Evolutionary conservation across 1,140 invertebrate genomes (phyloP).

Genomic region (Heliothis virescens): DNA sequence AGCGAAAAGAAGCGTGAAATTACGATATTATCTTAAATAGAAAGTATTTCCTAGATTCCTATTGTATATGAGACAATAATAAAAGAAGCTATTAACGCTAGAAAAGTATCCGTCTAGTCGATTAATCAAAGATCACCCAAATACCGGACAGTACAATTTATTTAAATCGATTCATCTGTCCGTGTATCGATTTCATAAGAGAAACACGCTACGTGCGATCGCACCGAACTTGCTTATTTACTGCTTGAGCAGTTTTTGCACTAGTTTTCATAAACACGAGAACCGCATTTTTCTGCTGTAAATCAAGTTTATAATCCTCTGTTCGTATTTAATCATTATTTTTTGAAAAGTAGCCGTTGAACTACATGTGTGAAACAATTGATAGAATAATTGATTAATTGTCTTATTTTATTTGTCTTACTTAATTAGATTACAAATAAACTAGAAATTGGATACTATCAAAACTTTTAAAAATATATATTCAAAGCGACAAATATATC

Average conservation of each 20-base stretch:
- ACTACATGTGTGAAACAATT: too few species aligned
- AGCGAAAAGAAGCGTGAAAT: too few species aligned
- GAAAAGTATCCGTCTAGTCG: not conserved
- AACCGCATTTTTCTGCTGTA: not conserved
- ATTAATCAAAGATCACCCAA: slow-evolving; percentile 35
- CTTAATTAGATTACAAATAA: too few species aligned
- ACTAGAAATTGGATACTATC: too few species aligned
- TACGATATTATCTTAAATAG: too few species aligned
- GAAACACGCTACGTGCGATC: not conserved
- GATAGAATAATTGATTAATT: too few species aligned
- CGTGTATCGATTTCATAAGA: slow-evolving; percentile 12
- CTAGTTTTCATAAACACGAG: slow-evolving; percentile 3
- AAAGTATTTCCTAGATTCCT: not conserved
- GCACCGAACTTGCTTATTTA: slow-evolving; percentile 1
- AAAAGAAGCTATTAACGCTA: not conserved
- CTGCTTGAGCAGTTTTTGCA: slow-evolving; percentile 10
- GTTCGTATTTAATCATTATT: too few species aligned
- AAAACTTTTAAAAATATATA: too few species aligned
- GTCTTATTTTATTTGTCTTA: too few species aligned
- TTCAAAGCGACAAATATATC: too few species aligned
- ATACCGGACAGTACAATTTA: slow-evolving; percentile 30
- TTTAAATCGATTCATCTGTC: slow-evolving; percentile 25
- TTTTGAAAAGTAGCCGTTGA: too few species aligned
- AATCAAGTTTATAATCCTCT: too few species aligned
- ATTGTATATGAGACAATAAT: not conserved